Conservation (phyloP, 2,797 vertebrate species). For the Pangasius macronema region DNA sequence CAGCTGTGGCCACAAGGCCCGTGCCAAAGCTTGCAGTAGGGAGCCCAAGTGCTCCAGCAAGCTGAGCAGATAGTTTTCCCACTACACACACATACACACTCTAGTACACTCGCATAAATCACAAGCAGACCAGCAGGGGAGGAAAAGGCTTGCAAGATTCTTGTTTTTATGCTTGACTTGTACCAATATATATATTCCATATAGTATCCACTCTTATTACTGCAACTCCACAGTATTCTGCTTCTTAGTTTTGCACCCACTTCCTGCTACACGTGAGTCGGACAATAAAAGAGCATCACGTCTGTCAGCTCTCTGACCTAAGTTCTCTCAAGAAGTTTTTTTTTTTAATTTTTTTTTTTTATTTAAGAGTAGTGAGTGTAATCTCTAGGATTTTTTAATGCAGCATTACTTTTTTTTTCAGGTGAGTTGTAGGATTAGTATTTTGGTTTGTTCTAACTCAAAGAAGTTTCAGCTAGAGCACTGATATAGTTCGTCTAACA, state of each 20-base stretch:
- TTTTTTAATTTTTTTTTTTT: not conserved
- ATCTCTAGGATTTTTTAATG: not conserved
- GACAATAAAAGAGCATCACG: not conserved
- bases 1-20: slow-evolving; percentile 86
- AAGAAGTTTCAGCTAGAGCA: slow-evolving; percentile 37
- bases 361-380: not conserved
- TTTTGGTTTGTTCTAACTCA: slow-evolving; percentile 12
- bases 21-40: slow-evolving; percentile 78
- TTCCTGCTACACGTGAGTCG: not conserved
- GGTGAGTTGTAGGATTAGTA: slow-evolving; percentile 19
- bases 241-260: slow-evolving; percentile 16
- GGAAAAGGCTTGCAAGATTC: slow-evolving; percentile 10
- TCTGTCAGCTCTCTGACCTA: not conserved
- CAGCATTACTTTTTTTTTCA: not conserved
- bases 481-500: slow-evolving; percentile 29
- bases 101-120: not conserved
- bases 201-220: slow-evolving; percentile 5
- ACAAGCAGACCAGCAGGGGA: slow-evolving; percentile 10
- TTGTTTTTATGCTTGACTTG: slow-evolving; percentile 25
- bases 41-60: slow-evolving; percentile 92
- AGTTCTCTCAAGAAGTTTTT: not conserved
- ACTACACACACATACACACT: not conserved
- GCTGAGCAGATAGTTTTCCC: slow-evolving; percentile 90
- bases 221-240: slow-evolving; percentile 17
- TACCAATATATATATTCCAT: not conserved